These are phyloP conservation scores for Hippocampus mohnikei DNA, from an alignment of 2,113 vertebrate species.

Conservation along the genomic window DNA sequence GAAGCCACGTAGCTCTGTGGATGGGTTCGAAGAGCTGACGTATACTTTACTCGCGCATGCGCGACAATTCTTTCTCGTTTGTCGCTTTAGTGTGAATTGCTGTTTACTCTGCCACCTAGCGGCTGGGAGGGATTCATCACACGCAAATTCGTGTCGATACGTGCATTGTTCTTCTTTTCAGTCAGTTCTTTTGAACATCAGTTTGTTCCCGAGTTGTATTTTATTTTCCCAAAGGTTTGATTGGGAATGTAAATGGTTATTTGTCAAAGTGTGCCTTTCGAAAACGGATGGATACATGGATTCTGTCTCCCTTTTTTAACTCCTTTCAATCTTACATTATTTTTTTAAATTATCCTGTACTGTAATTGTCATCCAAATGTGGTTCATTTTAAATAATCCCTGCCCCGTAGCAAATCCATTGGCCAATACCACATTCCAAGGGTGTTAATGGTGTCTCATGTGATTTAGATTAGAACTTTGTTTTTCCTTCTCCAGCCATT, in stretches of 20 bases:
- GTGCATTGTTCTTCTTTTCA: too few species aligned
- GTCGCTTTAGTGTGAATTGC: too few species aligned
- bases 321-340: too few species aligned
- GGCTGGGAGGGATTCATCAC: conserved; percentile 16
- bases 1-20: conserved; percentile 63
- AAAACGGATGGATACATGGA: too few species aligned
- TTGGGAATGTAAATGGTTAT: too few species aligned
- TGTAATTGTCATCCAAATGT: neutral
- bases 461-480: conserved; percentile 46
- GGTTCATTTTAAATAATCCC: neutral
- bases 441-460: conserved; percentile 33
- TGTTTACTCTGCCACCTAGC: conserved; percentile 22
- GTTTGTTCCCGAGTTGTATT: too few species aligned
- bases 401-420: neutral
- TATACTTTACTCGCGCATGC: conserved; percentile 60
- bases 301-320: too few species aligned
- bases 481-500: conserved; percentile 17
- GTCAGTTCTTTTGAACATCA: too few species aligned
- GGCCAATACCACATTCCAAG: conserved; percentile 39
- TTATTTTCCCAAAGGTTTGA: too few species aligned
- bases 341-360: neutral
- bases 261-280: too few species aligned
- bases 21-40: conserved; percentile 59
- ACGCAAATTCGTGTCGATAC: too few species aligned
- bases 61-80: neutral